phyloP scores from a whole-genome alignment of 2,113 vertebrate genomes.

The Siniperca chuatsi region DNA sequence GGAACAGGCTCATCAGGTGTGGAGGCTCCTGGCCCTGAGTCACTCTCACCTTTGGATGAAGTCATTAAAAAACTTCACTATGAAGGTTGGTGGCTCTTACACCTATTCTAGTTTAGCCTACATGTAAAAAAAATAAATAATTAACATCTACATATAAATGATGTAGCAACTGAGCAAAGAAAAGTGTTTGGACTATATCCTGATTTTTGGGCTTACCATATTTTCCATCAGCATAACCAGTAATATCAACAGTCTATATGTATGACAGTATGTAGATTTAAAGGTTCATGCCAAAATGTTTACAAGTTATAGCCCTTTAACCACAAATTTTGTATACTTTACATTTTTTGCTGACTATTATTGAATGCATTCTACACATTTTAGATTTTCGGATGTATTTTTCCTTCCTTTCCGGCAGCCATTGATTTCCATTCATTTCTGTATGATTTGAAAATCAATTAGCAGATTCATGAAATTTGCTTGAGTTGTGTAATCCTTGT shows the following conservation, averaged over 20 bases:
- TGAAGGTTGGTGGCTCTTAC: background rate
- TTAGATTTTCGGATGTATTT: background rate
- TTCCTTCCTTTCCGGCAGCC: background rate
- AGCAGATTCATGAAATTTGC: background rate
- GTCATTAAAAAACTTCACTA: background rate
- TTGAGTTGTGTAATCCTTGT: background rate
- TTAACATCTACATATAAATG: background rate
- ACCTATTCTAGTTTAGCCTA: background rate
- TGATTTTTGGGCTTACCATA: background rate
- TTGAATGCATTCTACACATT: background rate
- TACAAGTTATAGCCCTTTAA: background rate
- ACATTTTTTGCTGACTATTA: background rate
- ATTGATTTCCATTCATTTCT: background rate
- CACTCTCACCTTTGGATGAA: conserved; percentile 82
- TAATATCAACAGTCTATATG: background rate
- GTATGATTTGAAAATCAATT: background rate
- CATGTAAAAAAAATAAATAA: no score
- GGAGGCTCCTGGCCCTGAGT: conserved; percentile 87
- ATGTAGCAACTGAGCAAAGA: no score
- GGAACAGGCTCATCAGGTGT: conserved; percentile 87
- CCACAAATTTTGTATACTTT: background rate
- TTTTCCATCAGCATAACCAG: background rate
- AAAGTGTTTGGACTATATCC: background rate
- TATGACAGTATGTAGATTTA: background rate
- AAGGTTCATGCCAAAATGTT: background rate